Evolutionary conservation across 1,140 invertebrate genomes (phyloP), one percentile per base, ranked within the genome.

Genomic region (Whitmania pigra): DNA sequence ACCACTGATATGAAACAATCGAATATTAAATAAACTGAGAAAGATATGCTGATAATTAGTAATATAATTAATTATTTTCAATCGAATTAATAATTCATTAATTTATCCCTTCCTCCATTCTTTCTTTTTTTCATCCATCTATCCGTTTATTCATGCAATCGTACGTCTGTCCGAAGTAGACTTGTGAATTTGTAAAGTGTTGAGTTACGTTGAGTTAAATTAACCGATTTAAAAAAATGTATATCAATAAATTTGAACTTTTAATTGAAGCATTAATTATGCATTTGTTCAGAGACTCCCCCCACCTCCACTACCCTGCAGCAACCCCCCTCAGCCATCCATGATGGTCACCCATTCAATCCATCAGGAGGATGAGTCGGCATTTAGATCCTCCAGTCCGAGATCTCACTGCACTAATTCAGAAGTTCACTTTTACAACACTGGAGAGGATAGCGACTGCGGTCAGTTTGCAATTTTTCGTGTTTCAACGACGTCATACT

Each of bases 341-440:
- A 63, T n/a, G 22, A 63, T n/a, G 57, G 22, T 63, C 57, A 25
- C 57, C 57, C 57, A 63, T 18, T 31, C 57, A 63, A 63, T 63
- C 6, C 22, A 31, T 63, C 57, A 63, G 29, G 57, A 63, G 29
- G 57, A 63, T 31, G 57, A 63, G 1, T 63, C 57, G 15, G 29
- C 57, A 5, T 63, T 63, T 63, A 11, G 29, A 13, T 63, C 57
- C 20, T 63, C 57, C 20, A 63, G 57, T 31, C 57, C 57, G 22
- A 11, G 57, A 63, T 63, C 57, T 3, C 7, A 4, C 15, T 63
- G 57, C 57, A 63, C 57, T 18, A 63, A 63, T 20, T 18, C 29
- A 13, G 57, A 63, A 0, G 11, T 18, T 31, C 57, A 63, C 57
- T 63, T 25, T 20, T 63, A 63, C 57, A 63, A 63, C 57, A 22